Evolutionary conservation across 1,140 invertebrate genomes (phyloP).

Genomic region (Lepidurus packardi): DNA sequence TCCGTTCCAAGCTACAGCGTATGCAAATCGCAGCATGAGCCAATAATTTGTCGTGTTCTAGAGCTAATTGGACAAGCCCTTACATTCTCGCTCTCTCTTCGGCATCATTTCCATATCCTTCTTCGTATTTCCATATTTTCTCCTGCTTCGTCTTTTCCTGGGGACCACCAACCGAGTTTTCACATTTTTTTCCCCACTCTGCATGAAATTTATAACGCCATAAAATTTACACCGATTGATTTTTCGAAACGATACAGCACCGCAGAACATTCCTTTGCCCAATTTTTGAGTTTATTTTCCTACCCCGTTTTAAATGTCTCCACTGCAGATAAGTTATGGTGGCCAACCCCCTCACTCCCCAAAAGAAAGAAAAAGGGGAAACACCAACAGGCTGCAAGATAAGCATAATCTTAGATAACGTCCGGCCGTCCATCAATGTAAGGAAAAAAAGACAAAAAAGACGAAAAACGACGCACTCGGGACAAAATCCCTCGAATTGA

Average conservation of each 20-base stretch:
- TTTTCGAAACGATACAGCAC: background rate
- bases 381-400: no score
- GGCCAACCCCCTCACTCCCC: no score
- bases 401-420: background rate
- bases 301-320: no score
- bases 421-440: background rate
- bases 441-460: no score
- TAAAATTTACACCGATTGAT: slow-evolving; percentile 7
- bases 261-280: background rate
- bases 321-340: no score
- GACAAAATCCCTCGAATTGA: no score
- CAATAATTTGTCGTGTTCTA: background rate
- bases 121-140: no score
- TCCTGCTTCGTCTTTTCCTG: background rate
- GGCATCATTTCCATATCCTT: background rate
- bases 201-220: background rate
- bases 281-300: background rate
- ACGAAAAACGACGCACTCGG: background rate
- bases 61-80: background rate
- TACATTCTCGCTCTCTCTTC: background rate
- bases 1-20: background rate
- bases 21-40: background rate
- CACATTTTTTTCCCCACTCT: background rate
- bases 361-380: no score
- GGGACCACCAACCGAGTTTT: slow-evolving; percentile 6